Evolutionary conservation across 2,888 invertebrate genomes (phyloP), one percentile per base, ranked within the genome.

Genomic region (Pachliopta kotzebuea): DNA sequence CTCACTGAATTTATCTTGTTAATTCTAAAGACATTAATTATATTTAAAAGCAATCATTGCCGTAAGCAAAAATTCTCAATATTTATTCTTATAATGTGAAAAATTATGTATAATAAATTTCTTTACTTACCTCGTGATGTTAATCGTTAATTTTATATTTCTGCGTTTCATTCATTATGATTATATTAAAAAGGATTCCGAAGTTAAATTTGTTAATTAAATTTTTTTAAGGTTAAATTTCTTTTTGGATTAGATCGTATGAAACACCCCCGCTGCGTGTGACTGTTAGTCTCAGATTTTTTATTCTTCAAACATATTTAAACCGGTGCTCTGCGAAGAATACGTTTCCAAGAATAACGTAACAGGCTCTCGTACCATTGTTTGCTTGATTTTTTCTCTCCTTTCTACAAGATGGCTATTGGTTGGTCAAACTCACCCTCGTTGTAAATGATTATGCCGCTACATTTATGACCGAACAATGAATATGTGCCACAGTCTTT

Each of bases 271-370:
- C 57, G 20, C 42, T n/a, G 42, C 53, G 56, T 23, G 31, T 18
- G 45, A 31, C 20, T 56, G 50, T 60, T 24, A 45, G 49, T 8
- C 45, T 23, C 26, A 4, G 29, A n/a, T n/a, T 29, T 42, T 54
- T 60, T 52, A 75, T 77, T 76, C 65, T 75, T 73, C 69, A 66
- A 71, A 63, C 72, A 78, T 75, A 79, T 76, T 76, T 74, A 72
- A 70, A 70, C 70, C 78, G 78, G 79, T 76, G 73, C 72, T 73
- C 69, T 65, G 63, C 72, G 62, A 72, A 71, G 74, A 74, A 77
- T 73, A 73, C 71, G 70, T 71, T 79, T 76, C 74, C 69, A 67
- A 74, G 75, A 76, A 78, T 72, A 71, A 69, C 71, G 71, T 69
- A 66, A 60, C 65, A 67, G 37, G 58, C 24, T 52, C 49, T 20